Evolutionary conservation across 2,113 vertebrate genomes (phyloP), one percentile per base, ranked within the genome.

Genomic region (Mormyrus iriodes): DNA sequence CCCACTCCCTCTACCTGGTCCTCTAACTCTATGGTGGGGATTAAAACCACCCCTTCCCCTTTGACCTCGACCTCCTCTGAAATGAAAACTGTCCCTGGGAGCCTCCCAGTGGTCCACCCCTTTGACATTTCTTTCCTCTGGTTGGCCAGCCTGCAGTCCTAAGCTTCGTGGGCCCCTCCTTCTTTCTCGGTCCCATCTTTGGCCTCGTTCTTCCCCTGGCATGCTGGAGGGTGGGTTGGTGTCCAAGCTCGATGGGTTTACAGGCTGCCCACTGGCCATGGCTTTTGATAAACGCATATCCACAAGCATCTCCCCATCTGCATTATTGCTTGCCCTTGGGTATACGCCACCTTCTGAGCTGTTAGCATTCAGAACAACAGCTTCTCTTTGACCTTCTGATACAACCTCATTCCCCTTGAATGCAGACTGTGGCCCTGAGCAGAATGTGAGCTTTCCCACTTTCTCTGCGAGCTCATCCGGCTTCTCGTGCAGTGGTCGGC

Each of bases 381-480:
- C 24, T 92, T 39, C 35, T 27, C 15, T 19, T 79, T 79, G 73
- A 42, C 35, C 90, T 0, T 88, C 3, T 85, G 55, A n/a, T 19
- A 13, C 39, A n/a, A 17, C 61, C 19, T 79, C 61, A n/a, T 21
- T 12, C 82, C 44, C 39, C 88, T 90, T 69, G 35, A 88, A n/a
- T 10, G 31, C 51, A 46, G 58, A 52, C n/a, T 76, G 35, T 44
- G 83, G 88, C 48, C 83, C 83, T 9, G 93, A 90, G 76, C 94
- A 93, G 61, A 96, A 90, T 5, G 89, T 58, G 7, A 95, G 94
- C 48, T 91, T 91, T 48, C 93, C 89, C 85, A 95, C 52, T 13
- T 91, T 93, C 1, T 91, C 42, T 53, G 92, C 24, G 7, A 93
- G 90, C 7, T 46, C 21, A 2, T 24, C 44, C 21, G 88, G 88